Evolutionary conservation across 2,888 invertebrate species (phyloP), one percentile per base, ranked within the genome.

Genomic region (Ichneumoninae sp.): DNA sequence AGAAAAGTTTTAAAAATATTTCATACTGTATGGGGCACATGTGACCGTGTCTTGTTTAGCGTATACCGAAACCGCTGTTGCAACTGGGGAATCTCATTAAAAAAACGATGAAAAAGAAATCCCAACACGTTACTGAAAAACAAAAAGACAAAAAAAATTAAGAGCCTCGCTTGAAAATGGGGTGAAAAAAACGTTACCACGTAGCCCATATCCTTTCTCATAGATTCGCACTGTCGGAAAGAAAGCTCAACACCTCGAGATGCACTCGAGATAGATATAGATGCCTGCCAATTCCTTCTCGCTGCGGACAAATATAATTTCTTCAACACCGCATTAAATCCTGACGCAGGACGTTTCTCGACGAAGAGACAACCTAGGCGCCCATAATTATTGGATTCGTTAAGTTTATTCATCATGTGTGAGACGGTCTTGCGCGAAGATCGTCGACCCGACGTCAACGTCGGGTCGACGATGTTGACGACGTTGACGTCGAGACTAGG

Each of bases 401-500:
- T 84, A 62, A 80, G 65, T 79, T 72, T 83, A 80, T 70, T 62
- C 62, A n/a, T 54, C 36, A n/a, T 70, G 40, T n/a, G 33, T 19
- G 40, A 62, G 33, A 57, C 47, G 65, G 22, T 71, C 76, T 76
- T 7, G 71, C 75, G 57, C 7, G 5, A 62, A 33, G 10, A 36
- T 72, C 36, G 62, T 68, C 66, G 52, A 62, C 54, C 26, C 57
- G 72, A 76, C 79, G 79, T 82, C 80, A 76, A 82, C 79, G 66
- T 80, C 50, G 57, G n/a, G n/a, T n/a, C n/a, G n/a, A n/a, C n/a
- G n/a, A n/a, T n/a, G n/a, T n/a, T n/a, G n/a, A n/a, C 57, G 72
- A 76, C 79, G 79, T 82, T 82, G 79, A 82, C 79, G 66, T 80
- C 50, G 57, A 52, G 47, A 3, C 10, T 80, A n/a, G 26, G 66